Percentiles rank a stretch among this genome's conserved stretches.
Conservation (phyloP, 2,113 vertebrate genomes). For the Seriola aureovittata region DNA sequence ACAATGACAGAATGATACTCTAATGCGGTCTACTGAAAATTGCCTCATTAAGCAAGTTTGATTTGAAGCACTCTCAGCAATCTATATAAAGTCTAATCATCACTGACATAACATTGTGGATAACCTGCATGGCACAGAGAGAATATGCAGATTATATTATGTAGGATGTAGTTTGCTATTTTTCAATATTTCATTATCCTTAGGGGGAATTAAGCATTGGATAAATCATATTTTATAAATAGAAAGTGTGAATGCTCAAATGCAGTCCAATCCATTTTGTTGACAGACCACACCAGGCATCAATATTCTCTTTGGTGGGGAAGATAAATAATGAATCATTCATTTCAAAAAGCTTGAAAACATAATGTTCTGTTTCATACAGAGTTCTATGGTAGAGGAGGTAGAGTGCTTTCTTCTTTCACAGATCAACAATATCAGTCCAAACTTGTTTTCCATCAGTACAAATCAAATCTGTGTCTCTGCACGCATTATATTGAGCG, state of each 20-base stretch:
- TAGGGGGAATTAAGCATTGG: not conserved
- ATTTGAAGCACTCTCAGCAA: conserved; percentile 25
- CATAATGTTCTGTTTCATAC: conserved; percentile 16
- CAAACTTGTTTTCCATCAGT: conserved; percentile 43
- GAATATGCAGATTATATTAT: not conserved
- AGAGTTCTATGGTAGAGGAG: not conserved
- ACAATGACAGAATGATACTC: not conserved
- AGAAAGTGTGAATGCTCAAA: not conserved
- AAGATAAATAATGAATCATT: conserved; percentile 51
- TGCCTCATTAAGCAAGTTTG: conserved; percentile 20
- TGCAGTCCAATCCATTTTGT: conserved; percentile 30
- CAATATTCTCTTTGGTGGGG: conserved; percentile 27
- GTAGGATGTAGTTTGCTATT: not conserved
- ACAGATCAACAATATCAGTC: conserved; percentile 17
- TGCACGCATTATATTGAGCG: not conserved
- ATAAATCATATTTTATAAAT: conserved; percentile 11
- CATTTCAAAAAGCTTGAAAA: not conserved
- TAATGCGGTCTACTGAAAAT: conserved; percentile 46
- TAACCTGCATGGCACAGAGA: not conserved
- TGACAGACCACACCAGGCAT: conserved; percentile 14
- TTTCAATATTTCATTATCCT: conserved; percentile 38
- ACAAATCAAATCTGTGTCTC: conserved; percentile 43
- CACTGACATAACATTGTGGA: not conserved
- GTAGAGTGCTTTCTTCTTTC: conserved; percentile 25
- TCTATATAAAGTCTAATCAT: conserved; percentile 1